phyloP scores from a whole-genome alignment of 64 coral and sea anemone species.

The Actinia tenebrosa region DNA sequence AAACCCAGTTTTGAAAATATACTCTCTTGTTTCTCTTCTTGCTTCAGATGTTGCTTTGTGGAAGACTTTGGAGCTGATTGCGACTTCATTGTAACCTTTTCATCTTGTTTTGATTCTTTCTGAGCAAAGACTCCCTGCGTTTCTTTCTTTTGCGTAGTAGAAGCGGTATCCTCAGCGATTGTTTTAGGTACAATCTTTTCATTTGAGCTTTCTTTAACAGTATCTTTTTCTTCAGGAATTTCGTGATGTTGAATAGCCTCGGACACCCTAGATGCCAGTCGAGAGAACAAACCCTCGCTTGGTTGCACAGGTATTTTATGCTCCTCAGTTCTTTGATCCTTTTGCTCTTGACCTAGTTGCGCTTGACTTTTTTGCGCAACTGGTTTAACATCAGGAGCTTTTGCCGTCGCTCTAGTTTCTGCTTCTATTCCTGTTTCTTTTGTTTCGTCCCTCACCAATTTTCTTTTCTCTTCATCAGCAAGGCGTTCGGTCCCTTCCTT shows the following conservation, averaged over 20 bases:
- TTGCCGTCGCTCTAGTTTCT: neutral
- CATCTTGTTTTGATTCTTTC: neutral
- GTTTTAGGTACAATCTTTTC: neutral
- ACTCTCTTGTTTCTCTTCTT: neutral
- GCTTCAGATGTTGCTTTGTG: neutral
- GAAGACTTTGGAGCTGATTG: neutral
- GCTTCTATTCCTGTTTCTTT: neutral
- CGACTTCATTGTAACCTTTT: neutral
- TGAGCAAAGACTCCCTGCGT: neutral
- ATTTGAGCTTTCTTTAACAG: neutral
- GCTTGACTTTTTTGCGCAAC: neutral
- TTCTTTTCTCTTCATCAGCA: neutral
- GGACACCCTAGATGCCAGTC: neutral
- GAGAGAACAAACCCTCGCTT: neutral
- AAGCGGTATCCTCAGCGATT: neutral
- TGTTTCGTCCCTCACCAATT: neutral
- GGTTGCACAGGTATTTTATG: neutral
- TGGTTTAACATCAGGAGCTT: neutral
- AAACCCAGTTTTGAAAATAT: neutral
- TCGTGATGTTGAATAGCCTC: conserved; percentile 15
- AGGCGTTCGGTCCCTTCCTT: conserved; percentile 4
- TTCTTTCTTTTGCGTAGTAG: neutral
- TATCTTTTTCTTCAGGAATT: neutral
- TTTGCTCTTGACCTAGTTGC: neutral
- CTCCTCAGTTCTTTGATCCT: neutral